These are phyloP conservation scores for Nysson spinosus DNA, from an alignment of 2,888 invertebrate species.

Conservation along the genomic window DNA sequence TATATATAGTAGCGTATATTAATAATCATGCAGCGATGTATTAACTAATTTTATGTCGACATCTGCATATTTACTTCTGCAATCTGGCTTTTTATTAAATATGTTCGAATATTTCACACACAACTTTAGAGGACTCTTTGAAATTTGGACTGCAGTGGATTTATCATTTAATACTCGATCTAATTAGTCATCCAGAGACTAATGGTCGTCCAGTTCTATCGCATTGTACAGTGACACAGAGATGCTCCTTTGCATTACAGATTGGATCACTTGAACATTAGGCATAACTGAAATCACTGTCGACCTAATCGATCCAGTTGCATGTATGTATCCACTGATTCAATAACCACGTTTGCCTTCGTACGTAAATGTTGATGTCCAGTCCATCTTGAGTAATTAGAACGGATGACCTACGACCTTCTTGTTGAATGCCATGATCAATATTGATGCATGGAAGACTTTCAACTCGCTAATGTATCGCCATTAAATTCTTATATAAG, in stretches of 20 bases:
- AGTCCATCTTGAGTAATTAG: slow-evolving; percentile 53
- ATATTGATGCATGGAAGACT: slow-evolving; percentile 25
- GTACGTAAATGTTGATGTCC: slow-evolving; percentile 40
- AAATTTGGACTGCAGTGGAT: no score
- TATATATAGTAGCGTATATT: no score
- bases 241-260: slow-evolving; percentile 33
- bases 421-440: slow-evolving; percentile 40
- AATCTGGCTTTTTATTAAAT: no score
- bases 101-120: no score
- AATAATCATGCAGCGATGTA: no score
- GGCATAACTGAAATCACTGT: slow-evolving; percentile 35
- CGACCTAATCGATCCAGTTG: slow-evolving; percentile 25
- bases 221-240: slow-evolving; percentile 9
- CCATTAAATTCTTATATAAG: no score
- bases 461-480: slow-evolving; percentile 9
- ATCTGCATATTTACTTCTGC: no score
- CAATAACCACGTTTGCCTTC: slow-evolving; percentile 27
- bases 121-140: no score
- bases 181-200: not conserved
- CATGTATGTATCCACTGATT: slow-evolving; percentile 16
- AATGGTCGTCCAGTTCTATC: slow-evolving; percentile 12
- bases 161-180: no score
- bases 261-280: slow-evolving; percentile 41
- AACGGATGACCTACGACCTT: slow-evolving; percentile 43
- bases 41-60: no score